Evolutionary conservation across 2,888 invertebrate species (phyloP).

Genomic region (Patella depressa): DNA sequence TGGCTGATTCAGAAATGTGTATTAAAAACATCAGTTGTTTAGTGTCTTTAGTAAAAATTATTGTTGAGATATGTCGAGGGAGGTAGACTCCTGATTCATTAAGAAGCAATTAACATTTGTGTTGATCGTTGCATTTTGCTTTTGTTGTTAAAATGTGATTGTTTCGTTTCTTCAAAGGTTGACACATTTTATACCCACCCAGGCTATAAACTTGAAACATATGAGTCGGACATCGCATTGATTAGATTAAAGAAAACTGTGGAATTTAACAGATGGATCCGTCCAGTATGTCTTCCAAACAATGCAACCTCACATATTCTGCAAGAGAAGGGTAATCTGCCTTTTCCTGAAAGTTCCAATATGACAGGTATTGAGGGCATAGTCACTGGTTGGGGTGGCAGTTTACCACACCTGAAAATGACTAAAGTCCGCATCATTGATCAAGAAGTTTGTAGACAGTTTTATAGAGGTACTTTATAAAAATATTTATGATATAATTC

Average conservation of each 20-base stretch:
- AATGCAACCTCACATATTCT: too few species aligned
- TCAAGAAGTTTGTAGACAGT: background rate
- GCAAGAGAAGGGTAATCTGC: too few species aligned
- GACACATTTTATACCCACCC: background rate
- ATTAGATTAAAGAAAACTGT: background rate
- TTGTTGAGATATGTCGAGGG: too few species aligned
- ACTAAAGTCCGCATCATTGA: background rate
- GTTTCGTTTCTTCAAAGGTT: background rate
- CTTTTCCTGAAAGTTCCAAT: background rate
- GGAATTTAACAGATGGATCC: background rate
- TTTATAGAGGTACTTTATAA: background rate
- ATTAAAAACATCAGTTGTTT: too few species aligned
- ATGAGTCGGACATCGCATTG: background rate
- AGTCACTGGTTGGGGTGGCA: background rate
- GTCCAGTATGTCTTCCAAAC: background rate
- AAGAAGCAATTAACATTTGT: too few species aligned
- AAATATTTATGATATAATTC: too few species aligned
- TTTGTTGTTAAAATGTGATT: background rate
- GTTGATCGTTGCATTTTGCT: background rate
- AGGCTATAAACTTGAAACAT: background rate
- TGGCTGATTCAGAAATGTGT: too few species aligned
- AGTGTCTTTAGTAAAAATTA: too few species aligned
- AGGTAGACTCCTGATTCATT: too few species aligned
- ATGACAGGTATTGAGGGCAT: background rate
- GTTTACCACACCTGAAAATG: background rate